Evolutionary conservation across 1,140 invertebrate genomes (phyloP).

Genomic region (Papilio helenus): DNA sequence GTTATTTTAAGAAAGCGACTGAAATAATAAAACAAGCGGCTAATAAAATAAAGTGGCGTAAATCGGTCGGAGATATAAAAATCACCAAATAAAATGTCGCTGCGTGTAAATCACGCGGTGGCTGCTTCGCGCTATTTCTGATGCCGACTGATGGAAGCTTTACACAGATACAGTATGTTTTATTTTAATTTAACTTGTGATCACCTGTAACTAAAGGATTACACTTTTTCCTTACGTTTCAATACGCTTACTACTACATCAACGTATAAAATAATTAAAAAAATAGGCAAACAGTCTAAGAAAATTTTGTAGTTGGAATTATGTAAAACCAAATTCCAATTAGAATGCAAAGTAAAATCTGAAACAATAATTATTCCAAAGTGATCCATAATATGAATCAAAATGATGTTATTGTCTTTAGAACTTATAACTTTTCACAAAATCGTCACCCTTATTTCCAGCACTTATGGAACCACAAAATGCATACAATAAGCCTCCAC

Average conservation of each 20-base stretch:
- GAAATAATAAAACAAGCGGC: constrained; percentile 32
- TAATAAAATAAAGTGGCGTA: constrained; percentile 38
- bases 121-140: constrained; percentile 27
- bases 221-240: neutral
- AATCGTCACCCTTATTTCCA: too few species aligned
- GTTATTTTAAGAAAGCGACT: constrained; percentile 26
- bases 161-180: neutral
- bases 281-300: too few species aligned
- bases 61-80: constrained; percentile 36
- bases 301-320: too few species aligned
- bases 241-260: too few species aligned
- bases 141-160: constrained; percentile 20
- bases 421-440: too few species aligned
- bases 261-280: too few species aligned
- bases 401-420: too few species aligned
- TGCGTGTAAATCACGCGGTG: constrained; percentile 26
- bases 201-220: neutral
- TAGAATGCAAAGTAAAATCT: neutral
- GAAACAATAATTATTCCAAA: too few species aligned
- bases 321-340: neutral
- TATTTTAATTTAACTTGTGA: neutral
- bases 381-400: too few species aligned
- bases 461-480: neutral
- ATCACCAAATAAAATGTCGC: constrained; percentile 36
- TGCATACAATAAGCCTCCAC: constrained; percentile 42